A percentile compares a stretch with the other conserved stretches of the same genome.
Conservation (phyloP, 2,113 vertebrate genomes). For the Sapayoa aenigma region DNA sequence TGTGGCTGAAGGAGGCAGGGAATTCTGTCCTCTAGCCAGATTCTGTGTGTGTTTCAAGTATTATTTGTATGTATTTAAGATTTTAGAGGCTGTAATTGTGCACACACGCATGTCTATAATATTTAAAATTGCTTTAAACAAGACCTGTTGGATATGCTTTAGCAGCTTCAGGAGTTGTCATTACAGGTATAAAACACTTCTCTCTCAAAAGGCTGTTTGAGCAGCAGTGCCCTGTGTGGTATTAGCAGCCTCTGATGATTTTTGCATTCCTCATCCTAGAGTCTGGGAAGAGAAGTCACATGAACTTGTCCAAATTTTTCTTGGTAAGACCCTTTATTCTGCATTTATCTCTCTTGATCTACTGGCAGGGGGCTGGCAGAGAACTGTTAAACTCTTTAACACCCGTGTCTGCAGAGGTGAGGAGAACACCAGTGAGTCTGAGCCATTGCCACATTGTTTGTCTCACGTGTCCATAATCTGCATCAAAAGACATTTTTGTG, state of each 20-base stretch:
- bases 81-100: not conserved
- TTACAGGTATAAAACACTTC: not conserved
- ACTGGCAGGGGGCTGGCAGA: not conserved
- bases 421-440: not conserved
- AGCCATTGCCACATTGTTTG: not conserved
- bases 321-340: not conserved
- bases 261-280: not conserved
- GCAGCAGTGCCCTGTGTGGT: not conserved
- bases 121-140: not conserved
- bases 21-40: not conserved
- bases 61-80: not conserved
- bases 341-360: not conserved
- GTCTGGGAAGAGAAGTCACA: not conserved
- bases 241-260: not conserved
- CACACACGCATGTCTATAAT: not conserved
- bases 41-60: not conserved
- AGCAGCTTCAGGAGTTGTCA: not conserved
- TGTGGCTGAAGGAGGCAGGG: not conserved
- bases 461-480: rapidly evolving
- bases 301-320: not conserved
- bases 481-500: not conserved
- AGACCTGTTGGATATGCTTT: not conserved
- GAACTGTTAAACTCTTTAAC: not conserved
- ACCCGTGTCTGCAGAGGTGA: rapidly evolving
- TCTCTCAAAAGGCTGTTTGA: not conserved